A percentile compares a stretch with the other conserved stretches of the same genome.
Conservation (phyloP, 2,113 vertebrate species). For the Alethe diademata region DNA sequence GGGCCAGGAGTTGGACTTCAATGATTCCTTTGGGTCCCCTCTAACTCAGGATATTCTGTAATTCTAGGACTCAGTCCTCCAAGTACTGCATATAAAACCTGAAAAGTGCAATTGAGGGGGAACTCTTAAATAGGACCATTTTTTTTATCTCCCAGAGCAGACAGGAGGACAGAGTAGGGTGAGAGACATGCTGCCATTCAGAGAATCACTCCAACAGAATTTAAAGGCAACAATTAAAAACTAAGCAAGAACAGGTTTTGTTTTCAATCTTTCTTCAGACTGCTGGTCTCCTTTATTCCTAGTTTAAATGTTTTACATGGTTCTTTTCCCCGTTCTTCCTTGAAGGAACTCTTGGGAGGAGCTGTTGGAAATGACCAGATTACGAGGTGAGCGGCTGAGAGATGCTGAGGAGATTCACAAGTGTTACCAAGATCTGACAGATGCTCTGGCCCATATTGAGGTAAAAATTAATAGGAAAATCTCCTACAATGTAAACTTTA, state of each 20-base stretch:
- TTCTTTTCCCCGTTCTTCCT: neutral
- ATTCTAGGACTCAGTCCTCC: neutral
- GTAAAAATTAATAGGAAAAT: conserved; percentile 56
- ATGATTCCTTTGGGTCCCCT: neutral
- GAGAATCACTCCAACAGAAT: neutral
- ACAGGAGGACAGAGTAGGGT: neutral
- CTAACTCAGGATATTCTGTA: neutral
- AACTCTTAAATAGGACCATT: neutral
- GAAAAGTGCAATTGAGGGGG: neutral
- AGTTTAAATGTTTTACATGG: neutral
- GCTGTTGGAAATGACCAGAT: conserved; percentile 71
- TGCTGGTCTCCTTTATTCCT: neutral
- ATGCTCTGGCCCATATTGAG: conserved; percentile 82
- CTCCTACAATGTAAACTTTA: neutral
- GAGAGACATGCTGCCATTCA: neutral
- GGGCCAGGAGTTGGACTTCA: neutral
- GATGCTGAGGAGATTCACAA: conserved; percentile 75
- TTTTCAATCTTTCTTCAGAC: neutral
- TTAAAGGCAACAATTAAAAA: neutral
- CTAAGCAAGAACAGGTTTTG: neutral
- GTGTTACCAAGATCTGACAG: conserved; percentile 79
- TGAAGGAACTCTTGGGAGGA: conserved; percentile 83
- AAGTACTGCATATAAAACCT: neutral
- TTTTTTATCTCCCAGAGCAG: neutral
- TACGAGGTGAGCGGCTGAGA: conserved; percentile 69